Base-by-base conservation (phyloP, 2,888 invertebrate species). In the Julus scanicus region DNA sequence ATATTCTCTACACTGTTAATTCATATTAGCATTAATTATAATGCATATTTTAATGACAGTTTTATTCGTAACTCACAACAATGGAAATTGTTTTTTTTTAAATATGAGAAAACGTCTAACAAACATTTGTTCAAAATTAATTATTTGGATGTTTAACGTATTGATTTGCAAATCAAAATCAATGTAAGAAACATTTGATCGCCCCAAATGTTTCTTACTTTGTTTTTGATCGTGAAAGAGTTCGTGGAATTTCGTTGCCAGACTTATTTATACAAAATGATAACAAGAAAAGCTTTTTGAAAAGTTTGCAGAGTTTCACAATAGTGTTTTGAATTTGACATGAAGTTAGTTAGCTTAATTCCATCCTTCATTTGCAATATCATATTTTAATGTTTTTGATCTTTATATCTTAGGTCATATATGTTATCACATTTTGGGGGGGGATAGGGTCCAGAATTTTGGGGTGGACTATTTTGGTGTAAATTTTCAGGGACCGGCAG, bases 1-100 rank as follows among this genome's bases (percentile, higher is more conserved):
- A 71, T 71, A 71, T 71, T 29, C 71, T 71, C 71, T 71, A 71
- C 71, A 71, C 71, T 71, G 29, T 71, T 71, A 71, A 71, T 63
- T 63, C 63, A 63, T 71, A 71, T 71, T 71, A 29, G 71, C 71
- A 71, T 71, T 71, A 29, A 71, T 20, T 71, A 71, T 71, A 71
- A 71, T 71, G 71, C 71, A n/a, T 71, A 71, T 71, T 71, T 71
- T 71, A 71, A 71, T 29, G 71, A 29, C 71, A 29, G 71, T 71
- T 71, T 71, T 71, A 71, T 71, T 29, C 29, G 29, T 63, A 20
- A 71, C 29, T 71, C 71, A n/a, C 1, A 29, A 29, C 71, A 3
- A 2, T 29, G 29, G 29, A 29, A 20, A 71, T 3, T 11, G 2
- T 0, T 5, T 71, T 71, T 71, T 29, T 29, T 13, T 13, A 71